Base-by-base conservation (phyloP, 2,888 invertebrate genomes). In the Synanthedon formicaeformis region DNA sequence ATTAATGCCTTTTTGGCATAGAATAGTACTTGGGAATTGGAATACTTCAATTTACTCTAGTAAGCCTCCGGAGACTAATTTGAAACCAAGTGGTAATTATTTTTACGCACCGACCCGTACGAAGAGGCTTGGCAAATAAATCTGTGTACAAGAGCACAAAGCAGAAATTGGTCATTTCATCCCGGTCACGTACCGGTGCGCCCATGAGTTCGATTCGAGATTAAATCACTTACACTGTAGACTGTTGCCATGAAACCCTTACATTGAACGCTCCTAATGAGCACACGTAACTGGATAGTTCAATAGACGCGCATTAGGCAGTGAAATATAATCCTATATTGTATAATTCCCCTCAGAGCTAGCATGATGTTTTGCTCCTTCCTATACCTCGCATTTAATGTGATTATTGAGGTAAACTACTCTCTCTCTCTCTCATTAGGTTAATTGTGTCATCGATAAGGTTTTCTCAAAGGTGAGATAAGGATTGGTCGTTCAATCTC, bases 151-250 rank as follows among this genome's bases (percentile, higher is more conserved):
- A 12, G 13, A 13, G n/a, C 45, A 45, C 45, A 45, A 54, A 50
- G 51, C 51, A 49, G 18, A 49, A 51, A 51, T 52, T 48, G 52
- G 12, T 50, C 48, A 50, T 48, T 53, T 52, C 60, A 72, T 60
- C 62, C 66, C 57, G 58, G 69, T 71, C 78, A 75, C 75, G 72
- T 76, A 59, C 56, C 53, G 58, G 57, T 56, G 58, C 59, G 53
- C 65, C 62, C 63, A 16, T 6, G 65, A 66, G 69, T 68, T 66
- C 63, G 66, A 69, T 68, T 58, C 58, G 51, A 65, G 62, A 67
- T 71, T 64, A 64, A 45, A 45, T 45, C 45, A 14, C 45, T 45
- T 13, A 14, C n/a, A 45, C 2, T 45, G 14, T 14, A 14, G 45
- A 14, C 13, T 45, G 45, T 45, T 45, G 13, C 14, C 5, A 14